These are phyloP conservation scores for Podarcis cretensis DNA, from an alignment of 2,113 vertebrate genomes.

Conservation along the genomic window DNA sequence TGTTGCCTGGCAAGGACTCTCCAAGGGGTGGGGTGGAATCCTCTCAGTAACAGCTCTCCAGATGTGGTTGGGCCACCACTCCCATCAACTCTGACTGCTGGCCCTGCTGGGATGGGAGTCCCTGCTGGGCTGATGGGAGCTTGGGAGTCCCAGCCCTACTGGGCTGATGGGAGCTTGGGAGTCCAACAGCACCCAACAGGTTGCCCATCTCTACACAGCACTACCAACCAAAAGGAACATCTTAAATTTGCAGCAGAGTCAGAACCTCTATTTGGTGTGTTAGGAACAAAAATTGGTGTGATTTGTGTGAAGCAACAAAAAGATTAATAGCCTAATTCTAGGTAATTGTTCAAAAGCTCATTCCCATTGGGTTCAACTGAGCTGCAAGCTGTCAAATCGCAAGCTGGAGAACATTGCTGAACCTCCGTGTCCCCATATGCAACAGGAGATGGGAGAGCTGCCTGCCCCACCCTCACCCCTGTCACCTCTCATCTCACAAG, in stretches of 20 bases:
- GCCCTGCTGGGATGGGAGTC: too few relatives aligned
- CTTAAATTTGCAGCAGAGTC: neutral
- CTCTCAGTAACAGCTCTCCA: too few relatives aligned
- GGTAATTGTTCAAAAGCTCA: neutral
- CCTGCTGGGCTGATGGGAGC: too few relatives aligned
- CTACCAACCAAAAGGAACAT: neutral
- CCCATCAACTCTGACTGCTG: neutral
- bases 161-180: neutral
- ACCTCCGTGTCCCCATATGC: neutral
- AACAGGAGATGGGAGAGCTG: neutral
- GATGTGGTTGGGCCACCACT: neutral
- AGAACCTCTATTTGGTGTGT: neutral
- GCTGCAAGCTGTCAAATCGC: neutral
- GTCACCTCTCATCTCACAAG: neutral
- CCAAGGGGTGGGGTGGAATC: too few relatives aligned
- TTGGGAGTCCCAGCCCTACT: neutral
- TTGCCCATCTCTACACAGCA: neutral
- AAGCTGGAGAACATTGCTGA: neutral
- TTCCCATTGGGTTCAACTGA: neutral
- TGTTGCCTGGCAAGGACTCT: too few relatives aligned
- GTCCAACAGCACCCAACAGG: neutral
- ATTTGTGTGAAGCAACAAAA: neutral
- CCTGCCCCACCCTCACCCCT: neutral
- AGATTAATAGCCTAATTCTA: neutral
- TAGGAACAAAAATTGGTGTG: neutral